phyloP scores from a whole-genome alignment of 2,797 vertebrate genomes.

The Poeciliopsis gracilis region DNA sequence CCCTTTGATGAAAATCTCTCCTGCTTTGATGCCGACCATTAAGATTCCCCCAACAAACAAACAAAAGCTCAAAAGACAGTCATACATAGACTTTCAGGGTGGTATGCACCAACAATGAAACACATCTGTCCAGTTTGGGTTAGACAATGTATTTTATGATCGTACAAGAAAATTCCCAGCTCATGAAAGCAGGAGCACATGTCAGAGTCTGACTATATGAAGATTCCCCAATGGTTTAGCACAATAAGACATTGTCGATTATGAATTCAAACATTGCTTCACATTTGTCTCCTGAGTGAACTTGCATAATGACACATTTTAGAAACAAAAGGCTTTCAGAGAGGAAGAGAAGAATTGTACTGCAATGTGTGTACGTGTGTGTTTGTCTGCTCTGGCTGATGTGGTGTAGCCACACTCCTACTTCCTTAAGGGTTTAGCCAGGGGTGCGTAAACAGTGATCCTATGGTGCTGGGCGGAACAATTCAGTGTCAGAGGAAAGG shows the following conservation, averaged over 20 bases:
- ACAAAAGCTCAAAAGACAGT: constrained; percentile 65
- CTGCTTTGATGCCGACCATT: constrained; percentile 57
- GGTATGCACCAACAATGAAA: constrained; percentile 51
- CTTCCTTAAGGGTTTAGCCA: constrained; percentile 55
- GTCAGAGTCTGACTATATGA: constrained; percentile 57
- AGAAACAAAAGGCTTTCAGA: constrained; percentile 68
- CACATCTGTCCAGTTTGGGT: constrained; percentile 52
- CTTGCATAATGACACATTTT: constrained; percentile 62
- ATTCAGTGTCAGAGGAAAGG: constrained; percentile 80
- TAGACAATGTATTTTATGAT: constrained; percentile 58
- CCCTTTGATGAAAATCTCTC: constrained; percentile 64
- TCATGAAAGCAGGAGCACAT: constrained; percentile 60
- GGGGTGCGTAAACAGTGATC: constrained; percentile 79
- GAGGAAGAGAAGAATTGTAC: constrained; percentile 40
- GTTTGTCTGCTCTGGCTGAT: constrained; percentile 41
- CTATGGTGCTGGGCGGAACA: constrained; percentile 75
- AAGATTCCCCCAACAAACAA: constrained; percentile 66
- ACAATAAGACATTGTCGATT: constrained; percentile 70
- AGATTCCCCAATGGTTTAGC: constrained; percentile 54
- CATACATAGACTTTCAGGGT: constrained; percentile 53
- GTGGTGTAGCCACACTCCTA: constrained; percentile 59
- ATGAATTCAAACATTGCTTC: constrained; percentile 66
- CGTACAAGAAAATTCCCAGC: constrained; percentile 43
- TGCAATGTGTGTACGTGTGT: constrained; percentile 26
- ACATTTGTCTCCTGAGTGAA: constrained; percentile 59